phyloP scores from a whole-genome alignment of 2,888 invertebrate species.

The Mythimna lalbum region DNA sequence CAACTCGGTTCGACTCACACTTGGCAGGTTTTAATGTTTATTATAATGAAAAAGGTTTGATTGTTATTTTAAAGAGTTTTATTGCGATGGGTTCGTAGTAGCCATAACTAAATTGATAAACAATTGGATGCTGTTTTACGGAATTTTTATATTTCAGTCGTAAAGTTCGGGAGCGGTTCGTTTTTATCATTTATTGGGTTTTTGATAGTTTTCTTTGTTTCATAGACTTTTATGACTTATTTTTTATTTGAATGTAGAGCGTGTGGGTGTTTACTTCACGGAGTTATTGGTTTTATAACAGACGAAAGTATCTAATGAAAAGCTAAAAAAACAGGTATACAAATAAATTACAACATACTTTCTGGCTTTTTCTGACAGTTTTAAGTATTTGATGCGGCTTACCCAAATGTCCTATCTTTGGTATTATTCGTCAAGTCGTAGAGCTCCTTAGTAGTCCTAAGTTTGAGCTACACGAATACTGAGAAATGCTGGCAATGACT shows the following conservation, averaged over 20 bases:
- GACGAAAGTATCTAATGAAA: neutral
- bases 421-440: too few relatives aligned
- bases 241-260: slow-evolving; percentile 26
- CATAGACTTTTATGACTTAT: slow-evolving; percentile 25
- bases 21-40: neutral
- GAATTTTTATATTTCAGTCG: slow-evolving; percentile 35
- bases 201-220: slow-evolving; percentile 24
- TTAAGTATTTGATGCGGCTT: too few relatives aligned
- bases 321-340: too few relatives aligned
- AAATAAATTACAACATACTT: too few relatives aligned
- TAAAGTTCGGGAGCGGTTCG: slow-evolving; percentile 38
- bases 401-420: too few relatives aligned
- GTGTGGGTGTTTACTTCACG: slow-evolving; percentile 26
- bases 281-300: neutral
- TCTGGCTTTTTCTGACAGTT: too few relatives aligned
- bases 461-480: too few relatives aligned
- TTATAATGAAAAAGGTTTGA: slow-evolving; percentile 7
- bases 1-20: neutral
- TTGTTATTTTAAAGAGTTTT: slow-evolving; percentile 39
- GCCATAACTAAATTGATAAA: slow-evolving; percentile 54
- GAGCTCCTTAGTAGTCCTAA: too few relatives aligned
- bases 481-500: too few relatives aligned
- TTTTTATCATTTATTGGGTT: slow-evolving; percentile 26
- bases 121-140: slow-evolving; percentile 37
- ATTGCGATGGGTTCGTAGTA: slow-evolving; percentile 13